Base-by-base conservation (phyloP, 2,797 vertebrate species). In the Gallirallus australis region DNA sequence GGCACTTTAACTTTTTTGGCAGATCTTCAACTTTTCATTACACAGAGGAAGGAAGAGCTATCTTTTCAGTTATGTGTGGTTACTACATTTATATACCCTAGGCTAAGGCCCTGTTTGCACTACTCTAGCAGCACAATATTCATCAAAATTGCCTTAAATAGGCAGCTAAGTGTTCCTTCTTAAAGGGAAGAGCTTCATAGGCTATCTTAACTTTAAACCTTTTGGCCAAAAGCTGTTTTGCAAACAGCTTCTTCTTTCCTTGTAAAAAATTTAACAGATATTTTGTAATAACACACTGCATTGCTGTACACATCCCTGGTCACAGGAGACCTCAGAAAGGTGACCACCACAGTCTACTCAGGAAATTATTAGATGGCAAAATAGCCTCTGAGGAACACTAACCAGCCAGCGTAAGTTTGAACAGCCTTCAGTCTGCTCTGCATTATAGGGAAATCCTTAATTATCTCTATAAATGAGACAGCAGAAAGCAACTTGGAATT, bases 31-130 rank as follows among this genome's bases (percentile, higher is more conserved):
- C 56, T 86, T 94, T 84, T 95, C 86, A 90, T 96, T 94, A 86
- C 70, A 95, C 59, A 94, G 87, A 94, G 90, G 93, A 96, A 97
- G 94, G 90, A 96, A 95, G 82, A 93, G 60, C 52, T 94, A 79
- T 95, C 87, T 61, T 79, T 91, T 90, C 94, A 95, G 89, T 80
- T 92, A 56, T 87, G 72, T 77, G 39, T 63, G 61, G 75, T 94
- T 95, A n/a, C 57, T 57, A 82, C 71, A 83, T 85, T 90, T 87
- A 63, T 70, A 91, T 35, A 95, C 35, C 66, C 60, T 48, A 94
- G 82, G 80, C 85, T 94, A 82, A 91, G 60, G 31, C 35, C 59
- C 63, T 89, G 54, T 88, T 93, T 94, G 25, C 69, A 48, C 54
- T 88, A n/a, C 39, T 90, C n/a, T 66, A 7, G 7, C 27, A 88